Evolutionary conservation across 2,888 invertebrate species (phyloP).

Genomic region (Melieria picta): DNA sequence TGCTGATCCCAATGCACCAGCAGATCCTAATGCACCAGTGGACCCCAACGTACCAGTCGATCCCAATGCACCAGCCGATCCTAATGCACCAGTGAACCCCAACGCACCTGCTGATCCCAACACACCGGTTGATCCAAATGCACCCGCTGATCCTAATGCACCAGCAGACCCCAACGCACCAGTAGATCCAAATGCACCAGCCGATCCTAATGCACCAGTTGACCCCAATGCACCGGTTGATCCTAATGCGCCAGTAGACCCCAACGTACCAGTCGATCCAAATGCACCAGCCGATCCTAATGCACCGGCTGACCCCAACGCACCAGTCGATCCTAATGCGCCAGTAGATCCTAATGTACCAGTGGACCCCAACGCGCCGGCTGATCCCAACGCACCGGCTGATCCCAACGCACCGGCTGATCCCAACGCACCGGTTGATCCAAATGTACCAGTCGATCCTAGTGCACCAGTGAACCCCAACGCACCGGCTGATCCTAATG

Average conservation of each 20-base stretch:
- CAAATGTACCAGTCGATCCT: conserved; percentile 26
- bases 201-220: conserved; percentile 24
- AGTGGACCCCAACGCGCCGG: conserved; percentile 34
- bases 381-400: conserved; percentile 30
- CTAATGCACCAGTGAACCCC: conserved; percentile 35
- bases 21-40: conserved; percentile 17
- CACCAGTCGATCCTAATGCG: conserved; percentile 31
- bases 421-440: conserved; percentile 31
- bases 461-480: conserved; percentile 30
- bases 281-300: conserved; percentile 27
- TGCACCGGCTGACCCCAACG: conserved; percentile 17
- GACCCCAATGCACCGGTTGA: conserved; percentile 31
- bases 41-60: conserved; percentile 23
- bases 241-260: conserved; percentile 35
- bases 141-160: conserved; percentile 35
- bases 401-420: conserved; percentile 35
- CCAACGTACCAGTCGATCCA: conserved; percentile 35
- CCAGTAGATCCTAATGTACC: conserved; percentile 33
- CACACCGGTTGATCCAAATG: conserved; percentile 23
- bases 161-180: conserved; percentile 33
- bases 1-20: conserved; percentile 26
- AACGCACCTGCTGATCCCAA: conserved; percentile 33
- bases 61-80: conserved; percentile 7
- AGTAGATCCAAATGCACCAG: conserved; percentile 32
- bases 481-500: conserved; percentile 30